phyloP scores from a whole-genome alignment of 92 coral and sea anemone genomes.

The Metridium senile region DNA sequence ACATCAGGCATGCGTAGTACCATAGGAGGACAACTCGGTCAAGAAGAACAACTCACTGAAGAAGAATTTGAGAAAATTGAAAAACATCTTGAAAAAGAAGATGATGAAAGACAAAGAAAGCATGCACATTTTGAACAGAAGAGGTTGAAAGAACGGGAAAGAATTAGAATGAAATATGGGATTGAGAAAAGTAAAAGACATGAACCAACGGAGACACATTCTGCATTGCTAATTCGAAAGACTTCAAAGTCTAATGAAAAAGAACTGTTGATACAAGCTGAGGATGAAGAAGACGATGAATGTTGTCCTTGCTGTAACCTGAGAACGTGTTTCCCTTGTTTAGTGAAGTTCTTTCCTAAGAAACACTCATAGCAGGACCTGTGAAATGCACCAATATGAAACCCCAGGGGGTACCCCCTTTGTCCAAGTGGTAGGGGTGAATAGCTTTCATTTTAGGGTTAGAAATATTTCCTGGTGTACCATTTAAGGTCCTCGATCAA shows the following conservation, averaged over 20 bases:
- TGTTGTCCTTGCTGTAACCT: slow-evolving; percentile 50
- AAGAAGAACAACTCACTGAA: slow-evolving; percentile 51
- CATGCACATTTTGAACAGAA: slow-evolving; percentile 49
- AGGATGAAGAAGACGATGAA: slow-evolving; percentile 56
- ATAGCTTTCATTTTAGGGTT: too few relatives aligned
- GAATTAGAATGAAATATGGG: slow-evolving; percentile 76
- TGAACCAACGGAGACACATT: slow-evolving; percentile 62
- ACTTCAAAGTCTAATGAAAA: slow-evolving; percentile 39
- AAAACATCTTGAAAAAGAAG: slow-evolving; percentile 56
- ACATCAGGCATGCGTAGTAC: slow-evolving; percentile 53
- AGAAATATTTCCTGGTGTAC: too few relatives aligned
- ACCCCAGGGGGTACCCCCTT: not conserved
- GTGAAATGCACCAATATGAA: not conserved
- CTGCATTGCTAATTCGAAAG: slow-evolving; percentile 48
- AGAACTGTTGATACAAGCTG: slow-evolving; percentile 57
- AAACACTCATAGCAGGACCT: slow-evolving; percentile 2
- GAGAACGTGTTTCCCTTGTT: slow-evolving; percentile 45
- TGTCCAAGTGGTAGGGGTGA: too few relatives aligned
- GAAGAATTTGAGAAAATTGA: slow-evolving; percentile 70
- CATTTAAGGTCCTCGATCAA: too few relatives aligned
- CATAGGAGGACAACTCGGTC: slow-evolving; percentile 61
- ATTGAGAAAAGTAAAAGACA: slow-evolving; percentile 70
- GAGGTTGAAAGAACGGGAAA: slow-evolving; percentile 51
- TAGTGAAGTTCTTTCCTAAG: not conserved
- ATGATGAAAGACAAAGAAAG: slow-evolving; percentile 50